Evolutionary conservation across 2,797 vertebrate genomes (phyloP).

Genomic region (Dendrocincla tyrannina): DNA sequence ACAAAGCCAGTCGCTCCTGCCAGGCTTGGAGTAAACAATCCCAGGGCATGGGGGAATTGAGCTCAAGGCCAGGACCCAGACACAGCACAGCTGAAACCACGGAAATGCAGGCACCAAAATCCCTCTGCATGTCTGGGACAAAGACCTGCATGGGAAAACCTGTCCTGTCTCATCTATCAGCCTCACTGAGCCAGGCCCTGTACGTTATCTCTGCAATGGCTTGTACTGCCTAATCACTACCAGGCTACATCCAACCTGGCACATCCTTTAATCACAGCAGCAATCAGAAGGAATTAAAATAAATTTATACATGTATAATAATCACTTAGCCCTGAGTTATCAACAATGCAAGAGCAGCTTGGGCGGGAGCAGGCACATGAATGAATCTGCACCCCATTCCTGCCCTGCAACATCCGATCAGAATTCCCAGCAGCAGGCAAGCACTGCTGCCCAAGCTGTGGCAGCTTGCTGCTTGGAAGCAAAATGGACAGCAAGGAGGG

Average conservation of each 20-base stretch:
- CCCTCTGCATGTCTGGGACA: neutral
- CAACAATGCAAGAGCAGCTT: slow-evolving; percentile 28
- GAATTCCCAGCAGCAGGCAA: slow-evolving; percentile 30
- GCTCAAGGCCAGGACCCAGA: neutral
- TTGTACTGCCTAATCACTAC: neutral
- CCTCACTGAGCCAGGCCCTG: neutral
- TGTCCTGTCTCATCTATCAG: neutral
- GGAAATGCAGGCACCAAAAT: rapidly evolving
- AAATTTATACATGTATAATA: neutral
- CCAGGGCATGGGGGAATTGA: neutral
- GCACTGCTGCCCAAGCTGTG: neutral
- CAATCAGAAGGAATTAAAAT: slow-evolving; percentile 40
- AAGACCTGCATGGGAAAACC: neutral
- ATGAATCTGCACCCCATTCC: neutral
- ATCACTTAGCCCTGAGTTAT: slow-evolving; percentile 21
- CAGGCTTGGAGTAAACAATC: neutral
- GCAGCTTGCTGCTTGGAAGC: slow-evolving; percentile 40
- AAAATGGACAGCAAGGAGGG: slow-evolving; percentile 33
- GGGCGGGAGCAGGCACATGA: neutral
- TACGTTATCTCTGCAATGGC: neutral
- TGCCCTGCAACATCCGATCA: neutral
- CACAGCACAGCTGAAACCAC: neutral
- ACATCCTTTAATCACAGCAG: slow-evolving; percentile 30
- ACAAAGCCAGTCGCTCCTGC: neutral
- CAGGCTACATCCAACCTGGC: neutral